Conservation (phyloP, 1,140 invertebrate species). For the Asbolus verrucosus region DNA sequence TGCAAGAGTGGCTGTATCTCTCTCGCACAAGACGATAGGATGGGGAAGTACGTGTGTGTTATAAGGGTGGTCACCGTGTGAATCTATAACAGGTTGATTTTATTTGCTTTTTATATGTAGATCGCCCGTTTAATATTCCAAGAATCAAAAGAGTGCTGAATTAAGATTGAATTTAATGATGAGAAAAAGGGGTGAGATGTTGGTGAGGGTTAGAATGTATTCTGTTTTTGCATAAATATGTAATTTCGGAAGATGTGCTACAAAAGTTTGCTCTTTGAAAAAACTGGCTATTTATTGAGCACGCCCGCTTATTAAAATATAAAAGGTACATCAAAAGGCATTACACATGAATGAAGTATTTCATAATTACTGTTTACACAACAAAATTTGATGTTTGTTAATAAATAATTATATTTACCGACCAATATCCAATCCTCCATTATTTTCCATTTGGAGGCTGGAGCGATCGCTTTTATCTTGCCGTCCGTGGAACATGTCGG, state of each 20-base stretch:
- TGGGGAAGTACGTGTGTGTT: slow-evolving; percentile 56
- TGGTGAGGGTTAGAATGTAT: slow-evolving; percentile 2
- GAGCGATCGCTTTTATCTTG: slow-evolving; percentile 33
- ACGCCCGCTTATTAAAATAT: slow-evolving; percentile 33
- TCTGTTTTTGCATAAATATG: neutral
- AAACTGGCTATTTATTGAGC: slow-evolving; percentile 30
- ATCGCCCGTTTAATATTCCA: slow-evolving; percentile 48
- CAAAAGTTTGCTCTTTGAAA: neutral
- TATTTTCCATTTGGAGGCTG: slow-evolving; percentile 42
- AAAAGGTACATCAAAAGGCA: slow-evolving; percentile 48
- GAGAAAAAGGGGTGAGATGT: slow-evolving; percentile 39
- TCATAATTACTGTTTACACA: slow-evolving; percentile 50
- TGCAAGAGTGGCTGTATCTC: slow-evolving; percentile 51
- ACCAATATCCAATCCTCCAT: slow-evolving; percentile 46
- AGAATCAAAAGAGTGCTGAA: slow-evolving; percentile 50
- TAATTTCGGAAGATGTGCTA: neutral
- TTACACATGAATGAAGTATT: slow-evolving; percentile 47
- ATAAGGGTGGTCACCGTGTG: slow-evolving; percentile 58
- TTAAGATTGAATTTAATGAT: slow-evolving; percentile 49
- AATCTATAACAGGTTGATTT: slow-evolving; percentile 59
- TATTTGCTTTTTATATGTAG: slow-evolving; percentile 60
- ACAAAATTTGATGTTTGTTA: slow-evolving; percentile 49
- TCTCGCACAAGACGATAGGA: slow-evolving; percentile 52
- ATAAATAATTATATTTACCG: slow-evolving; percentile 49
- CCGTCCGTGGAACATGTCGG: slow-evolving; percentile 10